Conservation (phyloP, 2,113 vertebrate species). For the Lasiurus borealis region DNA sequence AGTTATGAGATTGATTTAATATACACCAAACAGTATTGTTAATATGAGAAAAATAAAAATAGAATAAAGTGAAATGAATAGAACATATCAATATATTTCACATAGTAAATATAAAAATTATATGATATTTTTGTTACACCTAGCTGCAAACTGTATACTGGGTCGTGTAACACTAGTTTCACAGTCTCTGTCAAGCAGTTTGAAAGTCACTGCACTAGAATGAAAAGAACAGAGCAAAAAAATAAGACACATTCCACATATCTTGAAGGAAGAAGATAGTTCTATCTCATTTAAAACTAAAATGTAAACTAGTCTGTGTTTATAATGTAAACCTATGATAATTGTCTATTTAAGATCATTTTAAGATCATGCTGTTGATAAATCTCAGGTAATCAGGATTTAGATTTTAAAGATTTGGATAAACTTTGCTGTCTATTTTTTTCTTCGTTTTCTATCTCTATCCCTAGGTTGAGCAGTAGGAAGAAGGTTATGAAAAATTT, state of each 20-base stretch:
- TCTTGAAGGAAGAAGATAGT: background rate
- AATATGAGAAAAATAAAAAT: background rate
- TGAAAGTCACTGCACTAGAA: background rate
- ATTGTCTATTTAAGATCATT: background rate
- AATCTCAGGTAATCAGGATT: background rate
- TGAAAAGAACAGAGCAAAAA: background rate
- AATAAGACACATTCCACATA: background rate
- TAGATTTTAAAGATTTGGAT: background rate
- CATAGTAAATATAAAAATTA: background rate
- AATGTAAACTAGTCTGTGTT: background rate
- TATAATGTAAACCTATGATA: background rate
- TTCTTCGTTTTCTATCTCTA: background rate
- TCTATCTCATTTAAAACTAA: background rate
- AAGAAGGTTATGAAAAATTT: background rate
- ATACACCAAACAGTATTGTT: background rate
- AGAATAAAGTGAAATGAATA: background rate
- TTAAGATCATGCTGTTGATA: background rate
- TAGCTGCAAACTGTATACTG: background rate
- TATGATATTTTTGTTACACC: background rate
- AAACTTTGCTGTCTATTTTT: background rate
- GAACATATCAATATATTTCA: conserved; percentile 1
- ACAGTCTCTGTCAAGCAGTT: background rate
- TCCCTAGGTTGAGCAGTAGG: background rate
- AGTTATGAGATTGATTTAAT: background rate
- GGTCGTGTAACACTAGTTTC: background rate